Evolutionary conservation across 2,113 vertebrate genomes (phyloP).

Genomic region (Salvelinus sp.): DNA sequence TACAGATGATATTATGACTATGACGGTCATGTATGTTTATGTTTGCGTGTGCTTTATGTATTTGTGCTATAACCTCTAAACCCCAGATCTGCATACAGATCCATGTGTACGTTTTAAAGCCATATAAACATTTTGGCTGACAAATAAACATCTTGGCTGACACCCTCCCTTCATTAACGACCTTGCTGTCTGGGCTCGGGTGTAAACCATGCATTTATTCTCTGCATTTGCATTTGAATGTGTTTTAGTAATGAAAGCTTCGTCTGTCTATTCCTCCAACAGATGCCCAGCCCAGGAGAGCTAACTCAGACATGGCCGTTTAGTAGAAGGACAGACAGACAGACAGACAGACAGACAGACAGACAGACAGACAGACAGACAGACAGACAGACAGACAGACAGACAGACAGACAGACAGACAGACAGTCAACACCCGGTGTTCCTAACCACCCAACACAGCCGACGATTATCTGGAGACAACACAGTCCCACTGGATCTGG

Average conservation of each 20-base stretch:
- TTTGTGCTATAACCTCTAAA: not conserved
- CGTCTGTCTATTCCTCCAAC: constrained; percentile 20
- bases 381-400: no score
- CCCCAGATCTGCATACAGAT: not conserved
- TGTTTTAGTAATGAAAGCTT: constrained; percentile 33
- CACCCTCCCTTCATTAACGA: not conserved
- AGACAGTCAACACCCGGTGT: no score
- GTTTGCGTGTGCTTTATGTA: not conserved
- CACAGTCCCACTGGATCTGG: no score
- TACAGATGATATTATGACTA: not conserved
- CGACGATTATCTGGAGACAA: no score
- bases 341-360: no score
- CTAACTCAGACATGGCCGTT: not conserved
- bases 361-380: no score
- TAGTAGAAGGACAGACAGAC: no score
- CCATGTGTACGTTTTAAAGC: not conserved
- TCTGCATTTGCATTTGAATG: constrained; percentile 42
- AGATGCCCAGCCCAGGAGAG: not conserved
- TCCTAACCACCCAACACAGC: no score
- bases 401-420: no score
- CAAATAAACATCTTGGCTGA: not conserved
- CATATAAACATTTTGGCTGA: constrained; percentile 36
- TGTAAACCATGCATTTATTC: constrained; percentile 38
- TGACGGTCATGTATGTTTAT: not conserved
- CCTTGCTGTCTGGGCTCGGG: not conserved